Evolutionary conservation across 2,113 vertebrate species (phyloP), one percentile per base, ranked within the genome.

Genomic region (Paralichthys olivaceus): DNA sequence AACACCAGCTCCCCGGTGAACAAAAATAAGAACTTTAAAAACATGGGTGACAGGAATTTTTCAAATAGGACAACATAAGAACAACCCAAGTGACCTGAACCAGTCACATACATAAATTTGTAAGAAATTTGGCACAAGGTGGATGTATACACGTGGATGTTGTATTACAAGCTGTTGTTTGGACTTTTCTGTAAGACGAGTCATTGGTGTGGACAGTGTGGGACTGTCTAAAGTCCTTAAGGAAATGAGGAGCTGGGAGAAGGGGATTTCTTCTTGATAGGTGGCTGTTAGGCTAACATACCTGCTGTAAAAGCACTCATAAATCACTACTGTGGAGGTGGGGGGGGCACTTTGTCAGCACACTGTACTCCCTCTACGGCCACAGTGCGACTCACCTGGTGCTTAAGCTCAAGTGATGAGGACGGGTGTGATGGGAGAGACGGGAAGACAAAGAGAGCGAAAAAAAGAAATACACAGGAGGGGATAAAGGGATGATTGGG

Each of bases 271-370:
- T 81, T 71, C 55, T 63, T 85, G 79, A 77, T 75, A 73, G 75
- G 64, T 75, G 72, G 84, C 69, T 80, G 72, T 83, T 84, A 63
- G 70, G 32, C 64, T 79, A 91, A 84, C 81, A 84, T 68, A 80
- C 69, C 76, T 89, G 80, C 83, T 53, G 58, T 84, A 77, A 86
- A 84, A 75, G 78, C 28, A 4, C 54, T 83, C 82, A 79, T 89
- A 88, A 85, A 90, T 91, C 87, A 84, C 7, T 5, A 23, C 40
- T 23, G 13, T n/a, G 22, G 55, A 25, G 34, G 12, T 1, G 34
- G 22, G 29, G 47, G 51, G 61, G 61, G 37, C 32, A 17, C 22
- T 43, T 55, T 77, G 87, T 78, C 74, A 75, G 79, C 11, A 1
- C 25, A 9, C 0, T 72, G 58, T 49, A 64, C 25, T 72, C 62